Evolutionary conservation across 2,797 vertebrate species (phyloP).

Genomic region (Paedocypris micromegethes): DNA sequence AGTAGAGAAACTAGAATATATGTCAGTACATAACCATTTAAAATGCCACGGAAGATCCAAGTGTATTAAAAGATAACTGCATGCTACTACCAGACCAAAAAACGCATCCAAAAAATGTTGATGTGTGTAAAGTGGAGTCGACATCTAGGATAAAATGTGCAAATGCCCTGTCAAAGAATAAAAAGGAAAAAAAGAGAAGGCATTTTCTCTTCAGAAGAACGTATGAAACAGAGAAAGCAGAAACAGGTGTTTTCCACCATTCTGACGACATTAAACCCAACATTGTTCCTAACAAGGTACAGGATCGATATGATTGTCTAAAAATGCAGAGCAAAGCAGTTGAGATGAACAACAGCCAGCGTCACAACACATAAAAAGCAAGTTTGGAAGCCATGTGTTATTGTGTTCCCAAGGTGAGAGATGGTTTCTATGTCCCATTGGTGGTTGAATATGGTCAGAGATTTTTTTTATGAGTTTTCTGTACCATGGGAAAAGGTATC

Average conservation of each 20-base stretch:
- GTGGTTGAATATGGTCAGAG: conserved; percentile 13
- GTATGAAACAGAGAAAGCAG: background rate
- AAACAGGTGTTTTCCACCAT: background rate
- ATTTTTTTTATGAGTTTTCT: background rate
- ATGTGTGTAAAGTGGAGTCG: background rate
- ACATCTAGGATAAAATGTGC: conserved; percentile 9
- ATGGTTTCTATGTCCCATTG: conserved; percentile 8
- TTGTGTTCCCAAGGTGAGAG: background rate
- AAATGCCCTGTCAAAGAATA: conserved; percentile 16
- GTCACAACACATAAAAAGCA: conserved; percentile 26
- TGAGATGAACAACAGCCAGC: conserved; percentile 18
- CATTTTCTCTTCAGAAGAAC: conserved; percentile 11
- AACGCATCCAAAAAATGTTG: conserved; percentile 19
- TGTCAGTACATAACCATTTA: background rate
- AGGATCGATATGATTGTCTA: conserved; percentile 16
- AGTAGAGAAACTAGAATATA: background rate
- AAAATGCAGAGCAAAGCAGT: conserved; percentile 25
- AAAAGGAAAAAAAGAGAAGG: conserved; percentile 31
- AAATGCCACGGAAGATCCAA: conserved; percentile 4
- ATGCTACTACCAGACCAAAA: conserved; percentile 33
- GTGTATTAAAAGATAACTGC: conserved; percentile 31
- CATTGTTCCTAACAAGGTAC: too few species aligned
- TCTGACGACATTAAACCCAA: background rate
- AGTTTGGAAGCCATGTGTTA: conserved; percentile 7
- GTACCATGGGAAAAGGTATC: conserved; percentile 25